Percentiles rank a stretch among this genome's conserved stretches.
Conservation (phyloP, 1,140 invertebrate genomes). For the Zaprionus lachaisei region DNA sequence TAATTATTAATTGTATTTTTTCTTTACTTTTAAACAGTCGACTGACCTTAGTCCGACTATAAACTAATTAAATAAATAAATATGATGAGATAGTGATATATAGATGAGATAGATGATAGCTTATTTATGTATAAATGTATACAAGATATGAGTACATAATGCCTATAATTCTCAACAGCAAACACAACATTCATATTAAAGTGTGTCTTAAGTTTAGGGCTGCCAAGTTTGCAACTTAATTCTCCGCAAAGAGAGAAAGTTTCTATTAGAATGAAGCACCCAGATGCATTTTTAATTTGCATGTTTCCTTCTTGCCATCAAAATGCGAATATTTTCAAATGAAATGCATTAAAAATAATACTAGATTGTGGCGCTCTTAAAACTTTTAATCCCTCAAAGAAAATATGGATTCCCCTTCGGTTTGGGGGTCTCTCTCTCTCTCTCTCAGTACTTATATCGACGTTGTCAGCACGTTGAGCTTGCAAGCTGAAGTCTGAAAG, state of each 20-base stretch:
- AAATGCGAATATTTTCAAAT: not conserved
- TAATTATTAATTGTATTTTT: no score
- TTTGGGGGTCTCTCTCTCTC: no score
- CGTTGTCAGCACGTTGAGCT: not conserved
- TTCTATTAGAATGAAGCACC: not conserved
- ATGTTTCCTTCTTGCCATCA: not conserved
- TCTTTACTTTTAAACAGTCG: no score
- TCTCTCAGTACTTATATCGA: no score
- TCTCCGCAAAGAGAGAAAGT: not conserved
- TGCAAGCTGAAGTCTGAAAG: not conserved
- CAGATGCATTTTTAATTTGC: not conserved
- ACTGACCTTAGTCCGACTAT: no score
- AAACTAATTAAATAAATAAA: no score
- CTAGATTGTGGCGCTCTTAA: constrained; percentile 1
- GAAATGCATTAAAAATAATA: constrained; percentile 2
- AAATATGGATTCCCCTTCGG: not conserved
- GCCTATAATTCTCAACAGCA: no score
- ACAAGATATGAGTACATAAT: no score
- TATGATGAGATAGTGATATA: no score
- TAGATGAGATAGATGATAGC: no score
- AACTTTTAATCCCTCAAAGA: constrained; percentile 1
- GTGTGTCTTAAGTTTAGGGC: not conserved
- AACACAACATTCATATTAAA: not conserved
- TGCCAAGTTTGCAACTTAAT: not conserved
- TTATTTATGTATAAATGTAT: no score